Conservation (phyloP, 2,888 invertebrate genomes). For the Clanis bilineata region DNA sequence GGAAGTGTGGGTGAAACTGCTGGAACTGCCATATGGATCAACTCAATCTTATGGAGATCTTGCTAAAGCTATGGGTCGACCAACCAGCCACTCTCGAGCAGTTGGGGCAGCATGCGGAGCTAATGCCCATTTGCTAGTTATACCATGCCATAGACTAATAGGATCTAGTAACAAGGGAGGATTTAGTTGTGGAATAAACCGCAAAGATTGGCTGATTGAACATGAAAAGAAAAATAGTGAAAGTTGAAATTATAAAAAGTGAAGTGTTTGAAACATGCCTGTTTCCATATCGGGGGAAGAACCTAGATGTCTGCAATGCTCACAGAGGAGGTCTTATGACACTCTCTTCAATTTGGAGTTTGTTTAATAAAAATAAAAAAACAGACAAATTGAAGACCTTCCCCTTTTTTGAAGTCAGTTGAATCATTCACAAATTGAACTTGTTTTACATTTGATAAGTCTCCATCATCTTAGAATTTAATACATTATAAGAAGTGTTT, state of each 20-base stretch:
- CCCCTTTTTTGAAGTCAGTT: too few relatives aligned
- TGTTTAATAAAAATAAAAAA: too few relatives aligned
- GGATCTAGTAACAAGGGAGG: conserved; percentile 67
- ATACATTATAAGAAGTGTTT: too few relatives aligned
- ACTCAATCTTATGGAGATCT: conserved; percentile 66
- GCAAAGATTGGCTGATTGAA: conserved; percentile 78
- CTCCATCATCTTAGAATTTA: too few relatives aligned
- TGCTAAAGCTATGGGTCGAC: conserved; percentile 57
- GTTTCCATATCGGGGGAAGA: too few relatives aligned
- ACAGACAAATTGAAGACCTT: too few relatives aligned
- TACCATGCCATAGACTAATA: conserved; percentile 71
- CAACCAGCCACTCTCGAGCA: conserved; percentile 63
- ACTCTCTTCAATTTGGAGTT: too few relatives aligned
- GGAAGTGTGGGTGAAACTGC: conserved; percentile 67
- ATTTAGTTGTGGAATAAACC: conserved; percentile 75
- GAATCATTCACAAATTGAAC: too few relatives aligned
- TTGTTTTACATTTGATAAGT: too few relatives aligned
- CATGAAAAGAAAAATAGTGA: conserved; percentile 56
- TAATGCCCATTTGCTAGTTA: conserved; percentile 59
- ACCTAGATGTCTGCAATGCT: too few relatives aligned
- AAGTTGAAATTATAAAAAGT: neutral
- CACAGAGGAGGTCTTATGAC: too few relatives aligned
- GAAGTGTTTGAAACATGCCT: too few relatives aligned
- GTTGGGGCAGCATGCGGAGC: conserved; percentile 71
- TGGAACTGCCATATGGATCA: conserved; percentile 60